These are phyloP conservation scores for Diloba caeruleocephala DNA, from an alignment of 2,888 invertebrate genomes.

Conservation along the genomic window DNA sequence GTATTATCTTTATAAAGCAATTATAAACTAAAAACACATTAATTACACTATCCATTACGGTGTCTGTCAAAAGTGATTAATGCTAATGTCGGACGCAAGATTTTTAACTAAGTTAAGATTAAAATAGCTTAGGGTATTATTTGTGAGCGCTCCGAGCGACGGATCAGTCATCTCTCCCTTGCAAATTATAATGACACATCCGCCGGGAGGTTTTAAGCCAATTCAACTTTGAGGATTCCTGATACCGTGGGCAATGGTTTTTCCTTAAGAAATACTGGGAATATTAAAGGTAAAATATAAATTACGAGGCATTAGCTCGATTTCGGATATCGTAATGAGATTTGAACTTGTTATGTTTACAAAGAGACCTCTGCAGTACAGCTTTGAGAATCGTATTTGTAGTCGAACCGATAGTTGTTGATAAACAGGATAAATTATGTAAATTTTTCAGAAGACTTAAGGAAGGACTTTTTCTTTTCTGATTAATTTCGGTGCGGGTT, in stretches of 20 bases:
- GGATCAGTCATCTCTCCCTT: conserved; percentile 87
- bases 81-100: conserved; percentile 87
- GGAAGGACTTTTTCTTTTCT: no score
- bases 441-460: no score
- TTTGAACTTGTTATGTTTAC: conserved; percentile 8
- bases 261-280: conserved; percentile 57
- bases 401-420: neutral
- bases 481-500: no score
- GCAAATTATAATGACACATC: conserved; percentile 88
- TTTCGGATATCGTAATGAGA: conserved; percentile 26
- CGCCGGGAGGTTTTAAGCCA: conserved; percentile 86
- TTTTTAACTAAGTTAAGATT: conserved; percentile 89
- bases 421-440: neutral
- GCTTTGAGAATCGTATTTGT: neutral
- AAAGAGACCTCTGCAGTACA: neutral
- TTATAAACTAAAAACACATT: conserved; percentile 62
- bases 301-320: conserved; percentile 36
- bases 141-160: conserved; percentile 77
- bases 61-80: conserved; percentile 87
- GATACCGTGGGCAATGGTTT: conserved; percentile 71
- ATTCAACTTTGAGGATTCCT: conserved; percentile 80
- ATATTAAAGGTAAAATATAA: conserved; percentile 62
- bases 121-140: conserved; percentile 88
- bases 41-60: conserved; percentile 85
- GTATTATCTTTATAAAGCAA: conserved; percentile 46